phyloP scores from a whole-genome alignment of 2,888 invertebrate genomes.

The Eilema sororculum region DNA sequence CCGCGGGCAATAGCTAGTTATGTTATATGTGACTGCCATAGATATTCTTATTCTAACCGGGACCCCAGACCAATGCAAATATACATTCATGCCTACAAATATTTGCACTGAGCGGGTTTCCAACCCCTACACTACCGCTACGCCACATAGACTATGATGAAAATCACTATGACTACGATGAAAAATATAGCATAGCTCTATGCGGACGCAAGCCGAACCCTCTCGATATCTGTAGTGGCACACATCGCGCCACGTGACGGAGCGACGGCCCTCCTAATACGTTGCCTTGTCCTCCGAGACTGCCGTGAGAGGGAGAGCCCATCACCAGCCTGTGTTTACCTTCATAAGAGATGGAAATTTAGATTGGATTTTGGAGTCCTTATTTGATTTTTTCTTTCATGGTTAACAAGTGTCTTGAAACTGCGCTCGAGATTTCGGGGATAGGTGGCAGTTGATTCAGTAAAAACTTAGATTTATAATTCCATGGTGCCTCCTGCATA shows the following conservation, averaged over 20 bases:
- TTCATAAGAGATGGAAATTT: constrained; percentile 19
- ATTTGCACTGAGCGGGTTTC: no score
- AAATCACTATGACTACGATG: no score
- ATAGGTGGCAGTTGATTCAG: neutral
- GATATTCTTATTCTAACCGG: no score
- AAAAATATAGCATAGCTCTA: neutral
- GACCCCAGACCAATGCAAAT: no score
- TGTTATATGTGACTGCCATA: no score
- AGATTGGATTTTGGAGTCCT: constrained; percentile 24
- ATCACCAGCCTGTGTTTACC: constrained; percentile 41
- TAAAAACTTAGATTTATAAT: no score
- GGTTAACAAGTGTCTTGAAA: neutral
- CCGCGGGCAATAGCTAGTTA: no score
- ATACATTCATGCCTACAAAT: no score
- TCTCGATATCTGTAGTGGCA: constrained; percentile 58
- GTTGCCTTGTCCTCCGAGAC: constrained; percentile 56
- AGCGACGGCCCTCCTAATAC: constrained; percentile 54
- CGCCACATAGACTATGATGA: no score
- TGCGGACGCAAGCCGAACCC: constrained; percentile 23
- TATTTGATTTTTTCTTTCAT: constrained; percentile 3
- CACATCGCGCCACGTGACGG: constrained; percentile 50
- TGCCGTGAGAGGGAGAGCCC: constrained; percentile 34
- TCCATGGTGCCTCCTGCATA: no score
- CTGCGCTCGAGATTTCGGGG: neutral
- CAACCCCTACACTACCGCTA: no score